phyloP scores from a whole-genome alignment of 2,113 vertebrate genomes.

The Alosa alosa region DNA sequence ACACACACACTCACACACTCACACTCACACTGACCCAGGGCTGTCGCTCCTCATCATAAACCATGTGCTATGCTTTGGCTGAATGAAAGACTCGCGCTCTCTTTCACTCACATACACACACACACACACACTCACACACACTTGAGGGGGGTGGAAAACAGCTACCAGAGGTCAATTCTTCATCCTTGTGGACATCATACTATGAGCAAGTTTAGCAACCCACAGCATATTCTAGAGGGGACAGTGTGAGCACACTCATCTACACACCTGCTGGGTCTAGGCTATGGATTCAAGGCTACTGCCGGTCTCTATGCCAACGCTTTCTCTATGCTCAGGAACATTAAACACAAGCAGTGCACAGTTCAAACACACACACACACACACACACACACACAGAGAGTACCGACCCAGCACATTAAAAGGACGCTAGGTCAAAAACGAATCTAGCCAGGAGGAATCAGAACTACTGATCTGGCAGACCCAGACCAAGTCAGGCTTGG shows the following conservation, averaged over 20 bases:
- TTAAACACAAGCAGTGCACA: slow-evolving; percentile 53
- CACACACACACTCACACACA: not conserved
- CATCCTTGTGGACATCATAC: not conserved
- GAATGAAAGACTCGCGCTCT: not conserved
- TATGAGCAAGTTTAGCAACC: too few species aligned
- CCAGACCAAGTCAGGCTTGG: not conserved
- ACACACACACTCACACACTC: not conserved
- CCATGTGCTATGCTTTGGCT: not conserved
- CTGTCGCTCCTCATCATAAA: not conserved
- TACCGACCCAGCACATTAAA: slow-evolving; percentile 61
- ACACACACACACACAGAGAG: slow-evolving; percentile 38
- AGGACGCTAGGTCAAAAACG: slow-evolving; percentile 46
- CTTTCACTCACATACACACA: not conserved
- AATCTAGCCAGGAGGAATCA: slow-evolving; percentile 39
- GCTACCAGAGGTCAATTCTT: not conserved
- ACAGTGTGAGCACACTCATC: not conserved
- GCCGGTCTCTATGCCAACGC: not conserved
- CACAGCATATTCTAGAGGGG: too few species aligned
- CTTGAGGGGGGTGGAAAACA: not conserved
- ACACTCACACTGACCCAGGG: not conserved
- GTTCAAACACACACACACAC: slow-evolving; percentile 29
- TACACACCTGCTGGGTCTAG: not conserved
- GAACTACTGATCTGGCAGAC: slow-evolving; percentile 11
- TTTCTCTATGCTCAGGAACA: slow-evolving; percentile 29
- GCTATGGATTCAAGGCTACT: not conserved